Evolutionary conservation across 2,797 vertebrate genomes (phyloP).

Genomic region (Apodemus agrarius): DNA sequence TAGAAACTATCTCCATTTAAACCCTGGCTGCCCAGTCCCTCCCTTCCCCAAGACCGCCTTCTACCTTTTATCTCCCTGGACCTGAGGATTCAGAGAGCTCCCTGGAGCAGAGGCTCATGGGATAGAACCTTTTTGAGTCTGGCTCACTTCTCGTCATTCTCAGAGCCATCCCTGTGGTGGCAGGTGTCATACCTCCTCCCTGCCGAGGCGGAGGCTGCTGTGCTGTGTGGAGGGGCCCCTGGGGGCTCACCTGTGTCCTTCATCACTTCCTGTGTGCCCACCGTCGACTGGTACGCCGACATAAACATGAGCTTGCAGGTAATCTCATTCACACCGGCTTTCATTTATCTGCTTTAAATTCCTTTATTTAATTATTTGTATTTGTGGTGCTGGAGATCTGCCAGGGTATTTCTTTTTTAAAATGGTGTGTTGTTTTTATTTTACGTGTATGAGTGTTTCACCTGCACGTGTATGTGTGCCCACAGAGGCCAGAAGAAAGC

Average conservation of each 20-base stretch:
- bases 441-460: neutral
- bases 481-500: neutral
- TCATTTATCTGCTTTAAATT: neutral
- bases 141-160: neutral
- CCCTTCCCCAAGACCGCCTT: neutral
- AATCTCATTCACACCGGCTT: neutral
- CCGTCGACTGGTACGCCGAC: neutral
- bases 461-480: neutral
- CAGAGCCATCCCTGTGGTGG: neutral
- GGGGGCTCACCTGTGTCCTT: neutral
- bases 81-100: neutral
- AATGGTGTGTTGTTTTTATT: neutral
- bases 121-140: neutral
- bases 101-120: neutral
- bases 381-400: neutral
- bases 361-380: neutral
- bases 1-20: neutral
- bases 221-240: neutral
- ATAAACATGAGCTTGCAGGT: neutral
- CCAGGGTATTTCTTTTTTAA: neutral
- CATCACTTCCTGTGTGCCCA: neutral
- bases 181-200: neutral
- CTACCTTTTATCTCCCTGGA: neutral
- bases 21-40: neutral
- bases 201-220: neutral